phyloP scores from a whole-genome alignment of 2,888 invertebrate species.

The Apodemia mormo region DNA sequence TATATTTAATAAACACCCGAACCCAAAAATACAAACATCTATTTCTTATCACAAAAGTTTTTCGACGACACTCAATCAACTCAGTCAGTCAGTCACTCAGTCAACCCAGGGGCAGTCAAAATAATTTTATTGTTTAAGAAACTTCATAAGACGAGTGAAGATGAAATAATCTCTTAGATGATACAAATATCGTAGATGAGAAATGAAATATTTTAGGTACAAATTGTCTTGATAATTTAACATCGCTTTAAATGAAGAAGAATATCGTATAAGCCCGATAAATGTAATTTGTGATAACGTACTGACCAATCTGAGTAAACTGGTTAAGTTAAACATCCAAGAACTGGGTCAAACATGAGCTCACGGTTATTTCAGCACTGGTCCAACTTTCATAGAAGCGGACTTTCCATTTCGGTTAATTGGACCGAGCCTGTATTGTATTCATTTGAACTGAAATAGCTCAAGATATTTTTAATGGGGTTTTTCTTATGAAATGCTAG shows the following conservation, averaged over 20 bases:
- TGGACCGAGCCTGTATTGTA: background rate
- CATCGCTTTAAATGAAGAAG: background rate
- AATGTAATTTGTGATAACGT: background rate
- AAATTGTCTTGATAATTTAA: background rate
- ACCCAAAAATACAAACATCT: too few species aligned
- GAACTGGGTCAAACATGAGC: conserved; percentile 10
- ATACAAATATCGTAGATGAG: too few species aligned
- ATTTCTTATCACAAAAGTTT: too few species aligned
- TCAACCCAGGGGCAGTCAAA: too few species aligned
- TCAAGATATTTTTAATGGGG: background rate
- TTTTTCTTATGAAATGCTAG: background rate
- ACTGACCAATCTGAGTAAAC: background rate
- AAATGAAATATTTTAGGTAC: too few species aligned
- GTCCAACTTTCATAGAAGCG: background rate
- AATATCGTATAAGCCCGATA: background rate
- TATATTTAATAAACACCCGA: too few species aligned
- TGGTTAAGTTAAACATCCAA: background rate
- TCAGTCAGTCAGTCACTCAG: too few species aligned
- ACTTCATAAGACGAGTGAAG: too few species aligned
- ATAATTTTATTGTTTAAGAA: too few species aligned
- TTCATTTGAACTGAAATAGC: background rate
- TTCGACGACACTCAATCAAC: too few species aligned
- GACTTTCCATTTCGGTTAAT: conserved; percentile 9
- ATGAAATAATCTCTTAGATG: too few species aligned
- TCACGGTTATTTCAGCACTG: background rate